These are phyloP conservation scores for Oryzias woworae DNA, from an alignment of 2,113 vertebrate genomes.

Conservation along the genomic window DNA sequence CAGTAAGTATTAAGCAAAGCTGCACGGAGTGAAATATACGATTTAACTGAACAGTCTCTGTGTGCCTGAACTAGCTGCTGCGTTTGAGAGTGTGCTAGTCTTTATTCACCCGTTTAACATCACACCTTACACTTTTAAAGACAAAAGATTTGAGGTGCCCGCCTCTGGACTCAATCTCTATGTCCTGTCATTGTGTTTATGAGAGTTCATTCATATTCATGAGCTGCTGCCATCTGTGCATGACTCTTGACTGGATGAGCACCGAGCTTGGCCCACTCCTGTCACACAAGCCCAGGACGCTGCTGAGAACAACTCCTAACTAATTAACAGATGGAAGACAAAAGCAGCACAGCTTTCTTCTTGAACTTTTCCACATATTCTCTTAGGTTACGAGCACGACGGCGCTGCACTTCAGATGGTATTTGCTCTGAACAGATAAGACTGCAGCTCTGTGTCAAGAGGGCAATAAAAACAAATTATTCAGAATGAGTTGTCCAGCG, in stretches of 20 bases:
- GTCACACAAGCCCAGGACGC: constrained; percentile 6
- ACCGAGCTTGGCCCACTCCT: constrained; percentile 13
- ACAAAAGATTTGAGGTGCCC: constrained; percentile 2
- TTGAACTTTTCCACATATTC: constrained; percentile 40
- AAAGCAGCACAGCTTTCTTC: constrained; percentile 33
- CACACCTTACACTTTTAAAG: constrained; percentile 13
- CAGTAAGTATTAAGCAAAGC: constrained; percentile 76
- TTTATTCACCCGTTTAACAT: constrained; percentile 18
- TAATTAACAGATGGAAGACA: constrained; percentile 41
- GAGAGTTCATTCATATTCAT: constrained; percentile 5
- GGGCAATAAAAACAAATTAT: constrained; percentile 26
- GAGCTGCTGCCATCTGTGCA: constrained; percentile 33
- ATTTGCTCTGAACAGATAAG: constrained; percentile 49
- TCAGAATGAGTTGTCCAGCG: background rate
- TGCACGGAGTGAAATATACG: constrained; percentile 63
- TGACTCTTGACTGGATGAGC: constrained; percentile 32
- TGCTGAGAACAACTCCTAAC: constrained; percentile 20
- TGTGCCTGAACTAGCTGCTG: constrained; percentile 37
- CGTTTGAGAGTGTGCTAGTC: constrained; percentile 8
- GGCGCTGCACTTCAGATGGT: constrained; percentile 34
- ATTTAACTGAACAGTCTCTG: constrained; percentile 16
- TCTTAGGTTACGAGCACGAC: constrained; percentile 26
- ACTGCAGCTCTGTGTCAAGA: constrained; percentile 9
- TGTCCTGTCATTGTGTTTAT: constrained; percentile 14
- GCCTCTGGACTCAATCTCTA: background rate